These are phyloP conservation scores for Catharus bicknelli DNA, from an alignment of 2,113 vertebrate species.

Conservation along the genomic window DNA sequence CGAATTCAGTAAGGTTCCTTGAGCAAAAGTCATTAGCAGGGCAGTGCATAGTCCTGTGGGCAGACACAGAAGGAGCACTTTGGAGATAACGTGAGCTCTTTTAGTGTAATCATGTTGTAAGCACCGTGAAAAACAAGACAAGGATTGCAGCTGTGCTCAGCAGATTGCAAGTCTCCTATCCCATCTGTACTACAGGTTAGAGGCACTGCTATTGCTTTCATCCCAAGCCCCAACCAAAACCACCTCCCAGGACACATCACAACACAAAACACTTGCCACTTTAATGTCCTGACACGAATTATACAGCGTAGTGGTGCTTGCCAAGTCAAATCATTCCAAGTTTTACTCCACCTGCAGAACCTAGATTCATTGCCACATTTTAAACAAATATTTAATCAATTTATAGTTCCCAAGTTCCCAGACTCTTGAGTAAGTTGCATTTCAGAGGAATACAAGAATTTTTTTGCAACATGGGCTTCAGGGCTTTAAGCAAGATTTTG, in stretches of 20 bases:
- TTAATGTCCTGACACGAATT: not conserved
- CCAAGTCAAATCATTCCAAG: not conserved
- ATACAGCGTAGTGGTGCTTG: rapidly evolving
- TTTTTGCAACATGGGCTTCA: not conserved
- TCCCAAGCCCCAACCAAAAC: not conserved
- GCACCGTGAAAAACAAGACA: not conserved
- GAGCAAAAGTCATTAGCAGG: not conserved
- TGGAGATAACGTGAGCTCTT: not conserved
- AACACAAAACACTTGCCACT: rapidly evolving
- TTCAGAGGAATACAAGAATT: not conserved
- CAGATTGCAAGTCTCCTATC: not conserved
- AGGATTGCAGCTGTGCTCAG: not conserved
- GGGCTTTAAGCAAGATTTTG: not conserved
- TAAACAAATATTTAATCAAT: not conserved
- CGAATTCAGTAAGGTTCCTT: not conserved
- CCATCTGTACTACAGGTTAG: not conserved
- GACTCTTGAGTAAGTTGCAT: not conserved
- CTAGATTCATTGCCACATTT: not conserved
- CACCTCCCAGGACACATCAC: not conserved
- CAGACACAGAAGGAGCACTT: not conserved
- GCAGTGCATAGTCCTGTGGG: not conserved
- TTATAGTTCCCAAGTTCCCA: not conserved
- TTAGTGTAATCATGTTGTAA: not conserved
- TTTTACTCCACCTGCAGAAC: not conserved
- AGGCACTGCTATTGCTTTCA: not conserved